A percentile compares a stretch with the other conserved stretches of the same genome.
phyloP scores from a whole-genome alignment of 2,888 invertebrate species.

The Luperina nickerlii region DNA sequence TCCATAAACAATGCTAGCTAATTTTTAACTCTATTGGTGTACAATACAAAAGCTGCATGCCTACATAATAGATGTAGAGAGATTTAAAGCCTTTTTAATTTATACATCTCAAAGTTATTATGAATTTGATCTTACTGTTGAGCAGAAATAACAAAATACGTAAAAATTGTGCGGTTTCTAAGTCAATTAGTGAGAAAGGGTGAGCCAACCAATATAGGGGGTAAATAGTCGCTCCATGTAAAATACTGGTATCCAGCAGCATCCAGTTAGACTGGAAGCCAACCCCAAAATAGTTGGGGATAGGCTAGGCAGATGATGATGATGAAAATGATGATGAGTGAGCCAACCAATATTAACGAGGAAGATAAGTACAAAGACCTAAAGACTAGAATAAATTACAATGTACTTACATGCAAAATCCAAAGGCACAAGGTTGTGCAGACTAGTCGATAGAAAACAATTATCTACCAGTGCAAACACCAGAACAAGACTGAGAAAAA shows the following conservation, averaged over 20 bases:
- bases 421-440: background rate
- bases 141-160: no score
- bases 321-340: background rate
- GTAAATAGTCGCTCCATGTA: background rate
- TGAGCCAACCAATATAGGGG: background rate
- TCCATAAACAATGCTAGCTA: background rate
- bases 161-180: background rate
- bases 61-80: background rate
- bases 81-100: background rate
- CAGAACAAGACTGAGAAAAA: conserved; percentile 62
- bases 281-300: background rate
- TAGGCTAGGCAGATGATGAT: background rate
- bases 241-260: background rate
- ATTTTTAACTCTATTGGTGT: background rate
- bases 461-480: conserved; percentile 42
- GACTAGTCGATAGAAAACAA: conserved; percentile 42
- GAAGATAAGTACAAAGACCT: background rate
- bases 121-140: background rate
- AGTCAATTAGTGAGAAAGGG: background rate
- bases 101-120: background rate
- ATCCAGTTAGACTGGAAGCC: background rate
- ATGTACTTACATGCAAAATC: conserved; percentile 49
- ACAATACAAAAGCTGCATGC: background rate
- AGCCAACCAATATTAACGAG: no score
- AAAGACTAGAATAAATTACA: background rate